phyloP scores from a whole-genome alignment of 2,113 vertebrate genomes.

The Apeltes quadracus region DNA sequence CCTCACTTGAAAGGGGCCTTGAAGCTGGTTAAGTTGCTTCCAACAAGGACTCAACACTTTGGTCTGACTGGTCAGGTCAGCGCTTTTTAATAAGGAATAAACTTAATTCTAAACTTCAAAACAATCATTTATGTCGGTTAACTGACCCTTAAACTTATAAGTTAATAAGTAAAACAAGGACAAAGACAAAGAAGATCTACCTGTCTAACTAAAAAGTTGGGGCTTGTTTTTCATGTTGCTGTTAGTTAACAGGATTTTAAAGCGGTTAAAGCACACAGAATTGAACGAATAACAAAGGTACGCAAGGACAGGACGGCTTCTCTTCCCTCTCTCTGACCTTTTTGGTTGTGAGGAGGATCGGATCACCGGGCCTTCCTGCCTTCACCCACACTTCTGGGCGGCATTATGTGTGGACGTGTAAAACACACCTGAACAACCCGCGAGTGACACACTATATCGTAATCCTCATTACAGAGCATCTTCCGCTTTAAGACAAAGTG shows the following conservation, averaged over 20 bases:
- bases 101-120: neutral
- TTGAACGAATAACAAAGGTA: neutral
- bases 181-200: neutral
- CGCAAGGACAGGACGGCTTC: neutral
- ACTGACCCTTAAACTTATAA: neutral
- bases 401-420: slow-evolving; percentile 7
- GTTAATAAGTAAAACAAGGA: neutral
- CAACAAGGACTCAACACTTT: neutral
- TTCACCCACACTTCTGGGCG: neutral
- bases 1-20: slow-evolving; percentile 11
- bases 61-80: too few relatives aligned
- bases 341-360: slow-evolving; percentile 4
- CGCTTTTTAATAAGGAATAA: neutral
- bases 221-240: neutral
- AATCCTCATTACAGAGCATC: slow-evolving; percentile 68
- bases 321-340: slow-evolving; percentile 24
- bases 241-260: neutral
- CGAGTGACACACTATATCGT: slow-evolving; percentile 55
- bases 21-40: neutral
- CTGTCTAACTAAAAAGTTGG: neutral
- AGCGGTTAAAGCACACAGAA: neutral
- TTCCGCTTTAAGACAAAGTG: slow-evolving; percentile 70
- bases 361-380: slow-evolving; percentile 5
- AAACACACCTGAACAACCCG: slow-evolving; percentile 56
- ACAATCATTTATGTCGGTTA: neutral